Evolutionary conservation across 2,888 invertebrate species (phyloP).

Genomic region (Coremacera marginata): DNA sequence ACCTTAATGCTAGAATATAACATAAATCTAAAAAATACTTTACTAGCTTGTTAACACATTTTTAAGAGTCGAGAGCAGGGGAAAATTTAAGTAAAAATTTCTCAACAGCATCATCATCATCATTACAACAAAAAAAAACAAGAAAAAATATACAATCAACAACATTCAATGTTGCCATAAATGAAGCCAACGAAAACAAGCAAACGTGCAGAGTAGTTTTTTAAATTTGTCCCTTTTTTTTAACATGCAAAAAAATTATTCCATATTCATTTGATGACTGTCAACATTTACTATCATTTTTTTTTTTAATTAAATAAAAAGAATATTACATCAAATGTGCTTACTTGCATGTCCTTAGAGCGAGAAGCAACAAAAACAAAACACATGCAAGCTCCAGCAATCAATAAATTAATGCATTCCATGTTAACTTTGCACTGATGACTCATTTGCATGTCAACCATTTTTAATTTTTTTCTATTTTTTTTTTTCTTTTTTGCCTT

Average conservation of each 20-base stretch:
- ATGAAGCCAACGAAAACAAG: not conserved
- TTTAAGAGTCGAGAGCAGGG: not conserved
- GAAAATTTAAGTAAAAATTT: not conserved
- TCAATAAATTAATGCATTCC: not conserved
- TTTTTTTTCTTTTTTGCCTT: not conserved
- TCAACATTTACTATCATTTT: not conserved
- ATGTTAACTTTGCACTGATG: not conserved
- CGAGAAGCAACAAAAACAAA: not conserved
- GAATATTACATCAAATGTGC: too few relatives aligned
- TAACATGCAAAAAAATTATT: not conserved
- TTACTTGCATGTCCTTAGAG: not conserved
- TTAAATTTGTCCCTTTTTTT: not conserved
- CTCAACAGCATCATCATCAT: slow-evolving; percentile 4
- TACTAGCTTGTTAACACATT: slow-evolving; percentile 31
- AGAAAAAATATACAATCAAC: not conserved
- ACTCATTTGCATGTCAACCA: not conserved
- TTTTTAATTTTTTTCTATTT: not conserved
- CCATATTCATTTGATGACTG: slow-evolving; percentile 9
- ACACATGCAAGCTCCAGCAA: not conserved
- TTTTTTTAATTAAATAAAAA: not conserved
- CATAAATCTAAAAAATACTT: slow-evolving; percentile 25
- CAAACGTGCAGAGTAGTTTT: not conserved
- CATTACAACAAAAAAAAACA: not conserved
- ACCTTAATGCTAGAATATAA: slow-evolving; percentile 9
- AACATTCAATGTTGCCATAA: too few relatives aligned